phyloP scores from a whole-genome alignment of 1,140 invertebrate species.

The Rhopalosiphum padi region DNA sequence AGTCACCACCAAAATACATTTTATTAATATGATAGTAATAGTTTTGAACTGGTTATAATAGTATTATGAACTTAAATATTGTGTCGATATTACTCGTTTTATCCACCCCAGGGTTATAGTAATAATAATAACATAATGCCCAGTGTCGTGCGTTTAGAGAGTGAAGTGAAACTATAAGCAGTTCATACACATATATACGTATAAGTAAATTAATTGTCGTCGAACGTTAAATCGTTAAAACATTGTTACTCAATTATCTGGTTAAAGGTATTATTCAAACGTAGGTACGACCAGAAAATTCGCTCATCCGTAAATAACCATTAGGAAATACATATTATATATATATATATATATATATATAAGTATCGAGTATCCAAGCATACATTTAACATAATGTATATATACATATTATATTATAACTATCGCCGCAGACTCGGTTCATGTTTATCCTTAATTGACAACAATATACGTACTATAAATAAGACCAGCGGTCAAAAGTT shows the following conservation, averaged over 20 bases:
- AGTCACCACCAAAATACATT: neutral
- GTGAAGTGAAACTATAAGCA: neutral
- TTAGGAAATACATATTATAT: conserved; percentile 11
- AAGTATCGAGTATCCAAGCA: neutral
- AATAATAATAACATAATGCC: neutral
- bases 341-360: neutral
- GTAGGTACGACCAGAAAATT: neutral
- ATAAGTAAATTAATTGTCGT: conserved; percentile 14
- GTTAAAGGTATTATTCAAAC: neutral
- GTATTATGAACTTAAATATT: neutral
- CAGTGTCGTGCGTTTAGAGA: conserved; percentile 30
- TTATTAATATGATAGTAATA: neutral
- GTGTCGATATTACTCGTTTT: conserved; percentile 6
- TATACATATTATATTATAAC: neutral
- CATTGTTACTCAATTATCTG: conserved; percentile 19
- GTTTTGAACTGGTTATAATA: neutral
- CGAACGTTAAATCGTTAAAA: conserved; percentile 23
- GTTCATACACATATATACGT: neutral
- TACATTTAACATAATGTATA: neutral
- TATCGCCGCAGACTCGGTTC: neutral
- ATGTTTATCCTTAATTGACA: conserved; percentile 5
- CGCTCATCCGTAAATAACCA: conserved; percentile 23
- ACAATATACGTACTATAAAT: neutral
- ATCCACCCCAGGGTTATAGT: neutral
- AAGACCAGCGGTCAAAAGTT: neutral